These are phyloP conservation scores for Porites lutea DNA, from an alignment of 64 coral and sea anemone genomes.

Conservation along the genomic window DNA sequence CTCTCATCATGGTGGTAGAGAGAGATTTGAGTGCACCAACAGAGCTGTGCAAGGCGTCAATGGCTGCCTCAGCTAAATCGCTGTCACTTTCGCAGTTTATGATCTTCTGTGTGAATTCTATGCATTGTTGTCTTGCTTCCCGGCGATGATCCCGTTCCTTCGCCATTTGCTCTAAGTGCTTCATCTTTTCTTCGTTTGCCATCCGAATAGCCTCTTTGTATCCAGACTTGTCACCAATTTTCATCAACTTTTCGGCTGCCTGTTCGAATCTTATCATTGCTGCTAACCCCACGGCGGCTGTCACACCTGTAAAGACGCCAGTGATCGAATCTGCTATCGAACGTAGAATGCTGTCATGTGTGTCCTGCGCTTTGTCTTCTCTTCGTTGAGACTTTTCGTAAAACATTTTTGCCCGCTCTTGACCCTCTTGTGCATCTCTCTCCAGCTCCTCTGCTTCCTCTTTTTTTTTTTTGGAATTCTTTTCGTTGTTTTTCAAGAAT, in stretches of 20 bases:
- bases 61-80: conserved; percentile 42
- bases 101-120: conserved; percentile 56
- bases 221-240: neutral
- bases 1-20: conserved; percentile 68
- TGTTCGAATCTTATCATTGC: neutral
- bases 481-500: conserved; percentile 2
- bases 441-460: conserved; percentile 30
- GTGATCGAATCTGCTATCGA: neutral
- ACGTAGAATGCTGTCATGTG: neutral
- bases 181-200: conserved; percentile 57
- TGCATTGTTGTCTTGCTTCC: conserved; percentile 46
- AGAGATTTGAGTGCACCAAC: conserved; percentile 71
- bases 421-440: conserved; percentile 20
- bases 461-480: conserved; percentile 27
- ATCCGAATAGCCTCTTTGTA: conserved; percentile 35
- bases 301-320: neutral
- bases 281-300: neutral
- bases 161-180: conserved; percentile 42
- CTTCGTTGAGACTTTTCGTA: conserved; percentile 35
- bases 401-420: neutral
- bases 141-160: conserved; percentile 31
- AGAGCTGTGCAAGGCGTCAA: conserved; percentile 68
- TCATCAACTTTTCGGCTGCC: neutral
- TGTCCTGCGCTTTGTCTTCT: conserved; percentile 40
- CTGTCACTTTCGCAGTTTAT: conserved; percentile 31